Conservation (phyloP, 2,113 vertebrate genomes). For the Corythoichthys intestinalis region DNA sequence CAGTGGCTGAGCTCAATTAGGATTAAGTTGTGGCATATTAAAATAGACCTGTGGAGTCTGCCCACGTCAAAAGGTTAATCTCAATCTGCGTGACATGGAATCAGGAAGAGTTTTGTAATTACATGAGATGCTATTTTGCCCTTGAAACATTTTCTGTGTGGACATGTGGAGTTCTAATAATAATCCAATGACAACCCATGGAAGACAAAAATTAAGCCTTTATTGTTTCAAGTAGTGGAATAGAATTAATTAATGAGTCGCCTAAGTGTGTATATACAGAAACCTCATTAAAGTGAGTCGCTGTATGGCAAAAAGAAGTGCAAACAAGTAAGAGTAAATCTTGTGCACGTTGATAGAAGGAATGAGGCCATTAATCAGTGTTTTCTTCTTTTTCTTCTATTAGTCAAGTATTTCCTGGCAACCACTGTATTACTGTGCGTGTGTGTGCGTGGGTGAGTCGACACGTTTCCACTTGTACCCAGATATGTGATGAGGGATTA, state of each 20-base stretch:
- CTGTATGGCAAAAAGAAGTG: slow-evolving; percentile 15
- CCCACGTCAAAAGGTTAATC: slow-evolving; percentile 20
- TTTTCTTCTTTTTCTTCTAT: neutral
- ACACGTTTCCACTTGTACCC: slow-evolving; percentile 27
- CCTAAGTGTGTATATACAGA: slow-evolving; percentile 1
- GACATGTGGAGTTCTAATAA: neutral
- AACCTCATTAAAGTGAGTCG: slow-evolving; percentile 40
- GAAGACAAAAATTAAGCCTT: neutral
- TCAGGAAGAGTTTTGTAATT: slow-evolving; percentile 15
- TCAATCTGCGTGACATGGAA: slow-evolving; percentile 16
- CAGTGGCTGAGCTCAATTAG: slow-evolving; percentile 28
- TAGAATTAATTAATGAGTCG: neutral
- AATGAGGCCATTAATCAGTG: slow-evolving; percentile 17
- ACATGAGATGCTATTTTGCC: slow-evolving; percentile 11
- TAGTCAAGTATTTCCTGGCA: slow-evolving; percentile 28
- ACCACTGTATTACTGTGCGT: neutral
- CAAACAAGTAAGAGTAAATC: neutral
- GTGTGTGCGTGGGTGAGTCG: slow-evolving; percentile 11
- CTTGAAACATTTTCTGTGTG: slow-evolving; percentile 22
- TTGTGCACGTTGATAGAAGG: slow-evolving; percentile 20
- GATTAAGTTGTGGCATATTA: slow-evolving; percentile 29
- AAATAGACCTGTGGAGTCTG: neutral
- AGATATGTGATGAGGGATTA: slow-evolving; percentile 40
- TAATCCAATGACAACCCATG: neutral
- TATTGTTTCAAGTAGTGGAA: neutral